Conservation (phyloP, 2,888 invertebrate genomes). For the Drosophila borealis region DNA sequence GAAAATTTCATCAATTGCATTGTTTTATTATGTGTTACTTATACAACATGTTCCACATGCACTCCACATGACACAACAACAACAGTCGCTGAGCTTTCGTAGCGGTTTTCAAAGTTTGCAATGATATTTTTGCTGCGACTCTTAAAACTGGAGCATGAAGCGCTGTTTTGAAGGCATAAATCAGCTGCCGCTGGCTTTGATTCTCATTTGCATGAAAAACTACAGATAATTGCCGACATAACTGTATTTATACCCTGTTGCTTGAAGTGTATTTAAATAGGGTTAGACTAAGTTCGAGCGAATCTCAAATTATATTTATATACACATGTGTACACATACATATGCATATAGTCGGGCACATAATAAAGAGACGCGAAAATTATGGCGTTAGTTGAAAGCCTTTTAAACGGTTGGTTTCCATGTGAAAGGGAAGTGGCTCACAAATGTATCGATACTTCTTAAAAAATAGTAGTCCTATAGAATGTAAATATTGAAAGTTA, state of each 20-base stretch:
- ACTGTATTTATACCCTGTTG: slow-evolving; percentile 35
- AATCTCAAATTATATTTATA: no score
- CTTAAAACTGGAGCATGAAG: slow-evolving; percentile 56
- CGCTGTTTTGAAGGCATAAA: slow-evolving; percentile 36
- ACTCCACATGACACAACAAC: slow-evolving; percentile 53
- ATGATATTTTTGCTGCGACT: slow-evolving; percentile 30
- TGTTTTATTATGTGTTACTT: slow-evolving; percentile 34
- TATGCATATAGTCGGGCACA: no score
- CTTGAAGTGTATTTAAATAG: background rate
- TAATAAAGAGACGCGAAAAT: no score
- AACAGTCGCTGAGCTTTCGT: slow-evolving; percentile 33
- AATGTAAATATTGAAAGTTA: slow-evolving; percentile 24
- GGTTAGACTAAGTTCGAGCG: background rate
- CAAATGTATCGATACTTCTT: slow-evolving; percentile 10
- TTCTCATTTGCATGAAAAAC: slow-evolving; percentile 58
- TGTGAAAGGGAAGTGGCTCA: background rate
- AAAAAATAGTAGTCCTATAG: background rate
- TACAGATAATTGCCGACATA: slow-evolving; percentile 47
- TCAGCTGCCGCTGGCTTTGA: slow-evolving; percentile 39
- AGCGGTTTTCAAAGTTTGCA: slow-evolving; percentile 28
- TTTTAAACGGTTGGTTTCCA: background rate
- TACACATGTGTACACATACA: background rate
- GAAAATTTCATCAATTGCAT: slow-evolving; percentile 31
- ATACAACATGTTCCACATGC: slow-evolving; percentile 55
- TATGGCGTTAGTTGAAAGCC: background rate